Evolutionary conservation across 2,888 invertebrate genomes (phyloP).

Genomic region (Clostera curtula): DNA sequence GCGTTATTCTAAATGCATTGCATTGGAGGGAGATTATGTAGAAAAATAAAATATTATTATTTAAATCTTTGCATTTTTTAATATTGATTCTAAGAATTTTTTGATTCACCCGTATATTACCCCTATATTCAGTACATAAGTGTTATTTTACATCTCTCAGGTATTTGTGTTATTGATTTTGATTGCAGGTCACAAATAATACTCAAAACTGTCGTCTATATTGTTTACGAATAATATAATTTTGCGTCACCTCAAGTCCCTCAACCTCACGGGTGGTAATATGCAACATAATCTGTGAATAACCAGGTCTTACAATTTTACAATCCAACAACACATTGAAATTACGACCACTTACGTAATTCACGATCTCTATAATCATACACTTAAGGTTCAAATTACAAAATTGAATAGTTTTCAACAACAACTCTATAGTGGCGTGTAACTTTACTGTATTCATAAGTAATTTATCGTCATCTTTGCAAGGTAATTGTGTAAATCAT

Average conservation of each 20-base stretch:
- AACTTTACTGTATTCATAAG: constrained; percentile 55
- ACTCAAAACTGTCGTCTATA: too few species aligned
- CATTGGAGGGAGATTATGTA: too few species aligned
- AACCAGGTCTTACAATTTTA: constrained; percentile 45
- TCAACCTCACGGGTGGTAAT: constrained; percentile 65
- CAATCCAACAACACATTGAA: constrained; percentile 16
- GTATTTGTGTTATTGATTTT: too few species aligned
- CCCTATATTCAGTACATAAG: too few species aligned
- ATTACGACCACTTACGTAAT: constrained; percentile 3
- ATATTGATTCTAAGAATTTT: too few species aligned
- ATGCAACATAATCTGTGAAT: constrained; percentile 64
- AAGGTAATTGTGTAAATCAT: constrained; percentile 71
- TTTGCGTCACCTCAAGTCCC: constrained; percentile 59
- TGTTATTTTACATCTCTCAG: too few species aligned
- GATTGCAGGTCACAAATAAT: too few species aligned
- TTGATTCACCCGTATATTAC: too few species aligned
- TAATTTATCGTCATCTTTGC: constrained; percentile 69
- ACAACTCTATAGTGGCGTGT: constrained; percentile 27
- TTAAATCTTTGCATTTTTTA: too few species aligned
- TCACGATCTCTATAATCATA: constrained; percentile 4
- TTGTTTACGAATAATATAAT: constrained; percentile 34
- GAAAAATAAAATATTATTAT: too few species aligned
- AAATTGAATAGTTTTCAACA: constrained; percentile 4
- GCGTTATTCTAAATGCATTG: too few species aligned
- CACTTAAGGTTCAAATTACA: constrained; percentile 28